These are phyloP conservation scores for Holothuria glaberrima DNA, from an alignment of 35 echinoderm and acorn worm species.

Conservation along the genomic window DNA sequence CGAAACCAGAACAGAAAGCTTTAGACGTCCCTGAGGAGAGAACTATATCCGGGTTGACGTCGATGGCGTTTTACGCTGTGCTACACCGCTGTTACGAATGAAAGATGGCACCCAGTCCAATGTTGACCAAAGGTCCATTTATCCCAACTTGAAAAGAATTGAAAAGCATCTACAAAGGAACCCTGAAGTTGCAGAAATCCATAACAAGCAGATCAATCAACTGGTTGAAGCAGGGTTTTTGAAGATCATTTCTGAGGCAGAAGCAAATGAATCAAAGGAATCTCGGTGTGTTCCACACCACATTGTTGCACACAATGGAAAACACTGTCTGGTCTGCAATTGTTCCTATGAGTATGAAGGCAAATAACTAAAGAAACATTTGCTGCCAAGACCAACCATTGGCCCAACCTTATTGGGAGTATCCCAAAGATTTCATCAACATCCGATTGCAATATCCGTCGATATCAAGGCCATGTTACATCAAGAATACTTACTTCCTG, in stretches of 20 bases:
- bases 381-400: not conserved
- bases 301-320: slow-evolving; percentile 28
- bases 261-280: slow-evolving; percentile 8
- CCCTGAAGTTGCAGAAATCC: too few relatives aligned
- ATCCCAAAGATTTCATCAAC: not conserved
- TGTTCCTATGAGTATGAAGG: slow-evolving; percentile 28
- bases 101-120: not conserved
- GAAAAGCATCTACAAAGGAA: not conserved
- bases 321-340: slow-evolving; percentile 19
- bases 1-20: too few relatives aligned
- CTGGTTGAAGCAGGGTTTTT: too few relatives aligned
- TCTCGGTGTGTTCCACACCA: slow-evolving; percentile 33
- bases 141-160: slow-evolving; percentile 32
- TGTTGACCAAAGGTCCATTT: not conserved
- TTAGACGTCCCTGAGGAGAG: too few relatives aligned
- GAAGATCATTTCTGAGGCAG: not conserved
- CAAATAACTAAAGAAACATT: not conserved
- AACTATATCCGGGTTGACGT: too few relatives aligned
- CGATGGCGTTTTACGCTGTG: slow-evolving; percentile 5
- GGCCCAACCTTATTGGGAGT: too few relatives aligned
- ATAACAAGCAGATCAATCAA: too few relatives aligned
- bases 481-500: too few relatives aligned
- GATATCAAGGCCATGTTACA: not conserved
- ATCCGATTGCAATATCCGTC: not conserved
- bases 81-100: not conserved